Base-by-base conservation (phyloP, 2,888 invertebrate species). In the Bellardia bayeri region DNA sequence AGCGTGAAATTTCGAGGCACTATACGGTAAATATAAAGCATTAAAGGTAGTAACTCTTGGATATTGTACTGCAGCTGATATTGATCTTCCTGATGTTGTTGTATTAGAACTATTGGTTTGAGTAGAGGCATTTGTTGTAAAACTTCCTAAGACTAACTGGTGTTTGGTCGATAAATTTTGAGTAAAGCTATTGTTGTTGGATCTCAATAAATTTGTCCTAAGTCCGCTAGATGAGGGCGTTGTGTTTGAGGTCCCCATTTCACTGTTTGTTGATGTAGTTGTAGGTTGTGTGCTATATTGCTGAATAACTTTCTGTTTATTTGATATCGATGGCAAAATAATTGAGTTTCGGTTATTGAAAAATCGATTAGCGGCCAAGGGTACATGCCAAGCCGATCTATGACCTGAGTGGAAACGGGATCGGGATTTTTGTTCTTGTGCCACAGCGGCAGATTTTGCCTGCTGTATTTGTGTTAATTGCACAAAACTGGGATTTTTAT, bases 1-100 rank as follows among this genome's bases (percentile, higher is more conserved):
- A 81, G 90, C 89, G 91, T 93, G 92, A 85, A 93, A 93, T 91
- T 93, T 93, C 58, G 92, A 93, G 89, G 92, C 93, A 91, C 92
- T 93, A 85, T 92, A 92, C 84, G 93, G 92, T 90, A 93, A 91
- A 89, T 92, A 92, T 72, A 92, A 91, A 88, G 92, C 91, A 90
- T 90, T 91, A 82, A 90, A 91, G 40, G 84, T 88, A 40, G 90
- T 69, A 54, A 71, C 89, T 68, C 91, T 90, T 8, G 90, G 89
- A 56, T 91, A 91, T 89, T 92, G 91, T 78, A 92, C 91, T 14
- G 93, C 93, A 30, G 93, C 94, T 6, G 93, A 93, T 80, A 93
- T 92, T 2, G 94, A 93, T 1, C 93, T 92, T 30, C 91, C 92
- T 33, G 91, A 91, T 56, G 61, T 42, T 40, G 74, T 71, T 61